Evolutionary conservation across 2,888 invertebrate species (phyloP), one percentile per base, ranked within the genome.

Genomic region (Linnaemya tessellans): DNA sequence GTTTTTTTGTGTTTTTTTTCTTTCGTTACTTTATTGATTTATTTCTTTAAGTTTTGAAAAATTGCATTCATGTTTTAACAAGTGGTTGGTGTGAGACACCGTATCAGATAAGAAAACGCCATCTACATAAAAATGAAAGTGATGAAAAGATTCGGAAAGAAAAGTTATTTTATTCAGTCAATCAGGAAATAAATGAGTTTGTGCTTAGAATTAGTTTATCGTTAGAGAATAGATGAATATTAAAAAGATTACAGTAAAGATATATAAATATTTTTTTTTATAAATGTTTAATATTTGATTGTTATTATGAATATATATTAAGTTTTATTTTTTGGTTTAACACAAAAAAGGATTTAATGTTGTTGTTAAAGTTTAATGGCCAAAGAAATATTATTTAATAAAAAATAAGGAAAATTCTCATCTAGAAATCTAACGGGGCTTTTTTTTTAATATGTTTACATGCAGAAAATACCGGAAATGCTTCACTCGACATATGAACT

Each of bases 41-140:
- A 46, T 20, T 43, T 71, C 8, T 22, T 71, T 54, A 30, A 3
- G 30, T 62, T 43, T 65, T 62, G 13, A 22, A 38, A 56, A 56
- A 38, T 56, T 3, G 13, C 22, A 18, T 46, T 68, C 64, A 22
- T 64, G 73, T 86, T 87, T 88, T 91, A 91, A 88, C 89, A 89
- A 90, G 89, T 90, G 85, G 89, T 87, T 87, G 88, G 89, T 89
- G 89, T 89, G 75, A 90, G 88, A 88, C 91, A 91, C 89, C 91
- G 88, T 88, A 90, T 88, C 85, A 91, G 89, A 88, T 88, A 86
- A 86, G 89, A 87, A 88, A 91, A 91, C 87, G 90, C 89, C 91
- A 91, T 89, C 91, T 91, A 89, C 88, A 80, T 65, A 60, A 65
- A n/a, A 74, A 60, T 74, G 54, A 78, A 80, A 82, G 54, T 79